Evolutionary conservation across 2,797 vertebrate species (phyloP), one percentile per base, ranked within the genome.

Genomic region (Halcyon chelicuti): DNA sequence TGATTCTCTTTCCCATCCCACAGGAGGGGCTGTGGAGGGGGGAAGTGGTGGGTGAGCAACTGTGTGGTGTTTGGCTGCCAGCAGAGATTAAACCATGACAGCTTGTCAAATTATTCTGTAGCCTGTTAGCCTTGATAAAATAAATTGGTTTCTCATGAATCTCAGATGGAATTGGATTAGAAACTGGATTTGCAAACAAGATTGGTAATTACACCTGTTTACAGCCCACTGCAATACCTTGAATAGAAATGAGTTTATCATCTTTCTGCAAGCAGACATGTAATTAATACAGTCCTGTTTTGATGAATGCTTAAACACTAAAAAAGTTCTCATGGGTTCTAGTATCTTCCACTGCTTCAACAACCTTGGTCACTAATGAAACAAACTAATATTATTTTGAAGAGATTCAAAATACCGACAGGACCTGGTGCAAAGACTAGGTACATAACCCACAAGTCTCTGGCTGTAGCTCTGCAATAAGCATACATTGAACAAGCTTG

Each of bases 101-200:
- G 51, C 15, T 29, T 52, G 61, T 55, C 63, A 90, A 85, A 86
- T 73, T 86, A 15, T 61, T 90, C 75, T 57, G 21, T 72, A 79
- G 68, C 29, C 70, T 76, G 35, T 83, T 62, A 79, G 33, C 21
- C 23, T 68, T n/a, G 42, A 70, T 65, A 39, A 86, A 81, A 86
- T 44, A 82, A 90, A 73, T 52, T 60, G 13, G 35, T 72, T 94
- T 78, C 49, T 75, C 29, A n/a, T 85, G 55, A 92, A 83, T 86
- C 54, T 94, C 86, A 90, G 73, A 73, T 88, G 68, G 54, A 47
- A 62, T 93, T 86, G 86, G 57, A 92, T 84, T 95, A 74, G 57
- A 46, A 71, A 18, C 19, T 19, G 57, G 33, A 82, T 86, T 89
- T 31, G 44, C 55, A 91, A 90, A 90, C 19, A 94, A 63, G 54